Conservation (phyloP, 2,797 vertebrate genomes). For the Aldrovandia affinis region DNA sequence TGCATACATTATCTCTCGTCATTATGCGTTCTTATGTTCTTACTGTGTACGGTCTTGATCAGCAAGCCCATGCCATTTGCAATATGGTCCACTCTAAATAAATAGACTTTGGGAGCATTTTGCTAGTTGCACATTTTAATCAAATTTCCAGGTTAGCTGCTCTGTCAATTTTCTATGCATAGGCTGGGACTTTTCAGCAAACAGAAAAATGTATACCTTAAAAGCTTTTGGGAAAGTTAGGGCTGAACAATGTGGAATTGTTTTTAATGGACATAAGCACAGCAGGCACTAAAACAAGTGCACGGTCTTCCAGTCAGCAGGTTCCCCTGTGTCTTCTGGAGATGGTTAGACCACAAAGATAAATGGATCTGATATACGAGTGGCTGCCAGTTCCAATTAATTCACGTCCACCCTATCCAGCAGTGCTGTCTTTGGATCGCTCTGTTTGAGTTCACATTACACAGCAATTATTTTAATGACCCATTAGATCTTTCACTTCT, state of each 20-base stretch:
- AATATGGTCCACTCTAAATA: not conserved
- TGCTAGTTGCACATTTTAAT: not conserved
- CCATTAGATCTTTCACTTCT: constrained; percentile 19
- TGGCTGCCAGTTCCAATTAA: constrained; percentile 39
- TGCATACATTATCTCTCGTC: no score
- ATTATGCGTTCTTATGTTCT: no score
- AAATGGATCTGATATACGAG: constrained; percentile 45
- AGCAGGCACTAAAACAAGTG: constrained; percentile 31
- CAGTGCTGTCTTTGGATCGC: constrained; percentile 33
- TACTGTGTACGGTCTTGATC: not conserved
- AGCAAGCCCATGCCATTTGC: not conserved
- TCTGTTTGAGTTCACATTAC: constrained; percentile 30
- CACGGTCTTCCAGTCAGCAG: constrained; percentile 47
- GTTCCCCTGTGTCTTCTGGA: constrained; percentile 30
- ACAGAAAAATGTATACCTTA: not conserved
- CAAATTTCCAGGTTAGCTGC: not conserved
- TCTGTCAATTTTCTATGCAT: not conserved
- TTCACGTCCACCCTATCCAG: constrained; percentile 34
- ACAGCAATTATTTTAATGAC: constrained; percentile 46
- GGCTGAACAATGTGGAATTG: not conserved
- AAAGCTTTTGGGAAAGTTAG: not conserved
- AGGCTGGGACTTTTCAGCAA: not conserved
- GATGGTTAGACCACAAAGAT: constrained; percentile 45
- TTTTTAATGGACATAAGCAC: not conserved
- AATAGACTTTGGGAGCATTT: not conserved